These are phyloP conservation scores for Megastigmus dorsalis DNA, from an alignment of 2,888 invertebrate genomes.

Conservation along the genomic window DNA sequence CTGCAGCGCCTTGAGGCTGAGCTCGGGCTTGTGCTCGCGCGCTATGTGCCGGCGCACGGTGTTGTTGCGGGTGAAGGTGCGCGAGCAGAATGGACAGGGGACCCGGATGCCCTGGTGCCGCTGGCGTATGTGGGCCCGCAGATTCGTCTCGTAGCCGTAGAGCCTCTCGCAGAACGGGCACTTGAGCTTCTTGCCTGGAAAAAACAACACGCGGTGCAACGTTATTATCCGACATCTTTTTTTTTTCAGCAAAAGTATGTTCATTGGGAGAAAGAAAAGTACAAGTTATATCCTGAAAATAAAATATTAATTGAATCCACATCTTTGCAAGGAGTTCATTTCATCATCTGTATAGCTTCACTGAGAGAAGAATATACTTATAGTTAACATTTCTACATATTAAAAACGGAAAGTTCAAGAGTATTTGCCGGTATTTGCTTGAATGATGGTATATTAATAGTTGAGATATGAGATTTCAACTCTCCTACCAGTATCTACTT, in stretches of 20 bases:
- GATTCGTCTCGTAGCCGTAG: conserved; percentile 94
- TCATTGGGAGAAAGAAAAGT: neutral
- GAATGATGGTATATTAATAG: too few species aligned
- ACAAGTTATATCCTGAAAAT: neutral
- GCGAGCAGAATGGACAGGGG: conserved; percentile 92
- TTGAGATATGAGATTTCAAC: too few species aligned
- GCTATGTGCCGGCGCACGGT: conserved; percentile 93
- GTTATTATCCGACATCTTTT: too few species aligned
- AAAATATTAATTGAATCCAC: too few species aligned
- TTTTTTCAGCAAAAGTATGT: neutral
- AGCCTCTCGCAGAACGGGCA: conserved; percentile 94
- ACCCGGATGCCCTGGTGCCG: conserved; percentile 94
- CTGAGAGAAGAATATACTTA: too few species aligned
- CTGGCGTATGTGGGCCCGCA: conserved; percentile 92
- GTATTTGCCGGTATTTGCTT: neutral
- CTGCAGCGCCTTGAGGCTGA: conserved; percentile 81
- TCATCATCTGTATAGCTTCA: too few species aligned
- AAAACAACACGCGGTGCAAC: neutral
- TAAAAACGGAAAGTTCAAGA: neutral
- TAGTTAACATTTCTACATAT: too few species aligned
- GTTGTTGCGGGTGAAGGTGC: conserved; percentile 94
- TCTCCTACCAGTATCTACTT: too few species aligned
- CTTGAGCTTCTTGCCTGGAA: conserved; percentile 91
- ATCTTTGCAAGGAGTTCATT: too few species aligned
- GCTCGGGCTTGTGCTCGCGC: conserved; percentile 88